Base-by-base conservation (phyloP, 1,140 invertebrate species). In the Bombyx mandarina region DNA sequence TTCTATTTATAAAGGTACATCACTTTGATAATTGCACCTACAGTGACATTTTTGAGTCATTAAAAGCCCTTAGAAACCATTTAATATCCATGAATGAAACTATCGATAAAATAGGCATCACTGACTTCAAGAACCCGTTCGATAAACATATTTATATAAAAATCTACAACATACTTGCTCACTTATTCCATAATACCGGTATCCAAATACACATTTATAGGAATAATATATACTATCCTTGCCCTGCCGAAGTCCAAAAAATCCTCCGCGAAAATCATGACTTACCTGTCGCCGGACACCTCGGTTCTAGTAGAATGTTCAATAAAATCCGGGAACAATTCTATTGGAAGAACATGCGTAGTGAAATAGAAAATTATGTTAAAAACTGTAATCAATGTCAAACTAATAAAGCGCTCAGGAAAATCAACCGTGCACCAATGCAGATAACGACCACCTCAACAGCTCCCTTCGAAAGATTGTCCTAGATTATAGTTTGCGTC, bases 11-110 rank as follows among this genome's bases (percentile, higher is more conserved):
- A 12, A 48, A 48, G 22, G 47, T 48, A 18, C 47, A 48, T 48
- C 9, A 48, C n/a, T 69, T 66, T 52, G 63, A 69, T 54, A 59
- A 63, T 43, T 42, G n/a, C 0, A 45, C 57, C 12, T 69, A 69
- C 52, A 45, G 47, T 3, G 64, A 60, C 12, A 66, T 66, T 18
- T 69, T 62, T 48, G 43, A 63, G 44, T 50, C 57, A 3, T 18
- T 68, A 9, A 63, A 63, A 58, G 43, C 43, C 1, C n/a, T 54
- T 44, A 52, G 56, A 26, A 54, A 61, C 8, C 53, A 65, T 47
- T 12, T 65, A 12, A 18, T 65, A 46, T 43, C n/a, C 2, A 49
- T 35, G 1, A 43, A 43, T 8, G 12, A 57, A 44, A 51, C n/a
- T 22, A 49, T 9, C 7, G 48, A 48, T 48, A 48, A 51, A 18